These are phyloP conservation scores for Eunapius fragilis DNA, from an alignment of 37 sponge, comb jelly and placozoan species.

Conservation along the genomic window DNA sequence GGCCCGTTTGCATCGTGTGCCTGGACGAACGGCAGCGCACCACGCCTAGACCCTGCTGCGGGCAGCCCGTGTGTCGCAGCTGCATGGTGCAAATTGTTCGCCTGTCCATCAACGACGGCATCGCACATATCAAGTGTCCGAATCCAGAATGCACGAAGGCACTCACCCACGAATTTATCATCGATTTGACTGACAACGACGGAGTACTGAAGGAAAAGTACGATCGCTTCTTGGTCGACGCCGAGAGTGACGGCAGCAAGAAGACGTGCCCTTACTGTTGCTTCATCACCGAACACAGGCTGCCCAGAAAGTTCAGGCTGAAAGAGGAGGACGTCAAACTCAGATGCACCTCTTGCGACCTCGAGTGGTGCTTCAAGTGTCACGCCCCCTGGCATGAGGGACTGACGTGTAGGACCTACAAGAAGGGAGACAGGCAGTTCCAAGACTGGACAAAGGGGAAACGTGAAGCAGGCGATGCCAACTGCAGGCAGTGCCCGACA, in stretches of 20 bases:
- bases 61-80: conserved; percentile 25
- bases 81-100: conserved; percentile 48
- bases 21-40: too few species aligned
- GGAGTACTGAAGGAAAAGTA: background rate
- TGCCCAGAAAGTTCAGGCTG: conserved; percentile 12
- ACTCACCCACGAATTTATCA: conserved; percentile 17
- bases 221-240: background rate
- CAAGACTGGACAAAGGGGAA: conserved; percentile 49
- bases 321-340: conserved; percentile 55
- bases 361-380: conserved; percentile 84
- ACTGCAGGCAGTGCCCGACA: conserved; percentile 66
- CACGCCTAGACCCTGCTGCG: conserved; percentile 35
- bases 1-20: too few species aligned
- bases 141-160: conserved; percentile 51
- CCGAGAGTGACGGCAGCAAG: conserved; percentile 8
- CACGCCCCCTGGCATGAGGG: conserved; percentile 87
- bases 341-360: conserved; percentile 54
- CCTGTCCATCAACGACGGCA: conserved; percentile 47
- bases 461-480: conserved; percentile 29
- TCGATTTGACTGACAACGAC: background rate
- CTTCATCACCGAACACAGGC: conserved; percentile 40
- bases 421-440: conserved; percentile 60
- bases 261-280: conserved; percentile 71
- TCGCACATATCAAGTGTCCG: conserved; percentile 55
- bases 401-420: conserved; percentile 48